Base-by-base conservation (phyloP, 1,140 invertebrate genomes). In the Stegodyphus dumicola region DNA sequence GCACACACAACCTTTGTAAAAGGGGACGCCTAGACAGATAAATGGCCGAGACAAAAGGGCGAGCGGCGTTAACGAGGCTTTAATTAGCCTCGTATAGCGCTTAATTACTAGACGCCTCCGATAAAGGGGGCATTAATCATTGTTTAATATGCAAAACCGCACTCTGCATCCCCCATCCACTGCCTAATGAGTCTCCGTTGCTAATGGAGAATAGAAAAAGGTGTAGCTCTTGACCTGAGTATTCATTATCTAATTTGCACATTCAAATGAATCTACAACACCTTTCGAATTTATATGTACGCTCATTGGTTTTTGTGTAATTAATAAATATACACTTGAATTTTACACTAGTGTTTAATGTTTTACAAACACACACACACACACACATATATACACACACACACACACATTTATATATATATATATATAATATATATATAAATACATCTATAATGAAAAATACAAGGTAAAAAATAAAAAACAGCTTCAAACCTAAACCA, bases 121-220 rank as follows among this genome's bases (percentile, higher is more conserved):
- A 81, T 74, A 73, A 74, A 81, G 70, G 65, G 65, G 65, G 60
- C 70, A 81, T 81, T 81, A 81, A 81, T 81, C 79, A 81, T 54
- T 81, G 79, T 81, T 81, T 81, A 81, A 81, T 81, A 81, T 81
- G 79, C 79, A 81, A 81, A 81, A 81, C 79, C 79, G 79, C 79
- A 81, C 70, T 33, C 33, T 60, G 69, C 70, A 64, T 53, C 17
- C 65, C 7, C 52, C 53, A 60, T 60, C 71, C 6, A 15, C n/a
- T 48, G 7, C 78, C 54, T 80, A 80, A 80, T 80, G 78, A 80
- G 54, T 70, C 67, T 80, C 53, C 78, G 67, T 18, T 69, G 49
- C 11, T 18, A 18, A 15, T 18, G 15, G 52, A 71, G 78, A 80
- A 80, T 80, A 64, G 78, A 80, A 80, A 80, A 80, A 80, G 52